Base-by-base conservation (phyloP, 1,140 invertebrate genomes). In the Dendrolimus punctatus region DNA sequence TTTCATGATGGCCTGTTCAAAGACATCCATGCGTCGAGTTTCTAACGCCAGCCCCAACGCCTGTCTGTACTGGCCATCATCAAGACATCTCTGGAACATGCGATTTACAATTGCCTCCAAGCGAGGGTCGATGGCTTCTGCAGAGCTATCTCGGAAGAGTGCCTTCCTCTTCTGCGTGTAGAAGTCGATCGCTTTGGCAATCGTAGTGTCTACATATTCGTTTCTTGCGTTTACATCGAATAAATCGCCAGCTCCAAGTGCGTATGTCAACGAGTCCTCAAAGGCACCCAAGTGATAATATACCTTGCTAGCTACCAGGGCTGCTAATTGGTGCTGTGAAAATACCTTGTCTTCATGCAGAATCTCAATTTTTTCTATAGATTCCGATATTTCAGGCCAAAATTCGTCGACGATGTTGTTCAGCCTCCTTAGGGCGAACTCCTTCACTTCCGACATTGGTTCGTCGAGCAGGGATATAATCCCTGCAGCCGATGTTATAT, bases 301-400 rank as follows among this genome's bases (percentile, higher is more conserved):
- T 5, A 99, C 97, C 89, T 99, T 99, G 64, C 98, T 99, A 5
- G 97, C 98, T 37, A 99, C 96, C 59, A 99, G 90, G 38, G 98
- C 98, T 49, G 98, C 98, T 46, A 99, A 83, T 68, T 98, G 92
- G 70, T 96, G 93, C 69, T 98, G 93, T 36, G 91, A 91, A 73
- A 99, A 99, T 8, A 82, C 86, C 68, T 94, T 92, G 73, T 99
- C 95, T 88, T 99, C 98, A 78, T 98, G 95, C 10, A 99, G 89
- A 69, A 98, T 96, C 90, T 99, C 98, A 73, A 99, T 98, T 88
- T 98, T 99, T 73, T 95, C 94, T 74, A 99, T 97, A 7, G 96
- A 95, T 88, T 99, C 98, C 0, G 97, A 98, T 60, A 99, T 99
- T 88, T 99, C 98, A 9, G 97, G 96, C 98, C 98, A 99, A 88